Evolutionary conservation across 2,888 invertebrate species (phyloP).

Genomic region (Chrysolina americana): DNA sequence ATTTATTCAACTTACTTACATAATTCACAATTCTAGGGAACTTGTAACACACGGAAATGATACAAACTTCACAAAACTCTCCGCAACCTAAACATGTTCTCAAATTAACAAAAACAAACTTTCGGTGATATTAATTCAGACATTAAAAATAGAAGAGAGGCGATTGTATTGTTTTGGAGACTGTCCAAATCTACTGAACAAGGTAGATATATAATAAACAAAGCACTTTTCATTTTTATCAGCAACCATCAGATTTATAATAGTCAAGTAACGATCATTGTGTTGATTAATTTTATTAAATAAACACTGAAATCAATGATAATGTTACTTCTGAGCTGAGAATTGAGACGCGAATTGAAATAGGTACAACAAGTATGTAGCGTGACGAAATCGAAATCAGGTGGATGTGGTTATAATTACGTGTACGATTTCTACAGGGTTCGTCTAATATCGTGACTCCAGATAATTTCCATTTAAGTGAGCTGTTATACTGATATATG

Average conservation of each 20-base stretch:
- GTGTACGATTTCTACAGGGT: background rate
- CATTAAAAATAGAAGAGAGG: constrained; percentile 46
- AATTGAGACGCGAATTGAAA: background rate
- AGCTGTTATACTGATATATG: no score
- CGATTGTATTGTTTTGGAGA: constrained; percentile 49
- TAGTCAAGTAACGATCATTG: background rate
- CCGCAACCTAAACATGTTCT: constrained; percentile 3
- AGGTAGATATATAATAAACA: constrained; percentile 37
- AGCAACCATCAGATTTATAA: constrained; percentile 26
- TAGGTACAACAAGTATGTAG: background rate
- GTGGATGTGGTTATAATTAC: background rate
- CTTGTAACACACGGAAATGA: background rate
- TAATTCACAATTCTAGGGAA: background rate
- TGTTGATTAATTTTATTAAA: constrained; percentile 1
- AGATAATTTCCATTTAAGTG: no score
- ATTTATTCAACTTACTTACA: background rate
- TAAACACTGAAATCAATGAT: constrained; percentile 3
- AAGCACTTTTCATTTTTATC: constrained; percentile 35
- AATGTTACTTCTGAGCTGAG: background rate
- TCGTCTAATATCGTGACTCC: no score
- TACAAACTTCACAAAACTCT: background rate
- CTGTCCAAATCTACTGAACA: constrained; percentile 42
- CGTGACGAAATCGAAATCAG: background rate
- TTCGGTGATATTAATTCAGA: constrained; percentile 38
- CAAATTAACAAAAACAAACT: constrained; percentile 41